Percentiles rank a stretch among this genome's conserved stretches.
These are phyloP conservation scores for Hafferia zeledoni DNA, from an alignment of 2,797 vertebrate genomes.

Conservation along the genomic window DNA sequence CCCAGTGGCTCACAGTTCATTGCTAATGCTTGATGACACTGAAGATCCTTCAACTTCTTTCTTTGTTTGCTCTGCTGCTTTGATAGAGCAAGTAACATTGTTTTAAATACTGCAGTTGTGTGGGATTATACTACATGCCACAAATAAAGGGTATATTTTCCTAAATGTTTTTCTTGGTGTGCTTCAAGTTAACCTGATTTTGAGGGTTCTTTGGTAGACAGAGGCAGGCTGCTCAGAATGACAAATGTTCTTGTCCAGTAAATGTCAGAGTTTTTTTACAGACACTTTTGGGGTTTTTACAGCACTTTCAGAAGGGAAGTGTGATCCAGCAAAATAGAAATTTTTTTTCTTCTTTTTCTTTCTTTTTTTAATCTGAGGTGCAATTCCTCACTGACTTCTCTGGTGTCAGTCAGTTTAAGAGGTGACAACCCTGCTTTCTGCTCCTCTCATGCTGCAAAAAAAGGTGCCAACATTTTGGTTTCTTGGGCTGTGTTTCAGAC, in stretches of 20 bases:
- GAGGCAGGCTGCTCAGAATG: neutral
- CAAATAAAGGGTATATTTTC: neutral
- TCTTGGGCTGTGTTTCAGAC: neutral
- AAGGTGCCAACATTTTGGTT: neutral
- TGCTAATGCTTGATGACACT: neutral
- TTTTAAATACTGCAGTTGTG: neutral
- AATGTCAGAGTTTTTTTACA: neutral
- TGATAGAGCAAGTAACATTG: neutral
- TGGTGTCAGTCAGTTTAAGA: neutral
- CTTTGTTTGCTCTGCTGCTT: neutral
- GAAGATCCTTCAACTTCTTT: neutral
- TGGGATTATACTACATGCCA: neutral
- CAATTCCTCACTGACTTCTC: neutral
- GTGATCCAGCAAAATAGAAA: neutral
- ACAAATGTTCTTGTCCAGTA: neutral
- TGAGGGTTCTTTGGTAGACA: neutral
- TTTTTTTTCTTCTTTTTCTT: neutral
- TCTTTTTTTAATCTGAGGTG: neutral
- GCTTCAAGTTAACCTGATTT: neutral
- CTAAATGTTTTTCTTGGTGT: neutral
- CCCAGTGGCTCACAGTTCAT: neutral
- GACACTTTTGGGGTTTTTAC: neutral
- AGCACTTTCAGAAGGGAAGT: neutral
- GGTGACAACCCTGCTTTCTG: neutral
- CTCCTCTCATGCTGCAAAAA: neutral